Percentiles rank a stretch among this genome's conserved stretches.
Conservation (phyloP, 2,797 vertebrate species). For the Liparis tanakae region DNA sequence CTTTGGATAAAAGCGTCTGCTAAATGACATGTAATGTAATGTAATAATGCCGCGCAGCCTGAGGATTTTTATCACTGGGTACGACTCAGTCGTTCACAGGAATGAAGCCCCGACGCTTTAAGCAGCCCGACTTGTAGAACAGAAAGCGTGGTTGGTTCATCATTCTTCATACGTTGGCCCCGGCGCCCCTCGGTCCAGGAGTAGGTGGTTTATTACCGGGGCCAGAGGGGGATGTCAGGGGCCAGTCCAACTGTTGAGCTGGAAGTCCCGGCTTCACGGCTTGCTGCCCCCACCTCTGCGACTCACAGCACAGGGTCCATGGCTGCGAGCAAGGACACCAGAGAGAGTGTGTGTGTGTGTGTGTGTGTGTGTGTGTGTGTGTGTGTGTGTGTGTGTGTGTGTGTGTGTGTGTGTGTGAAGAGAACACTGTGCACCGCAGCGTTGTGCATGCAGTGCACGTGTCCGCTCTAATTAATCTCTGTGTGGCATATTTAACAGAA, state of each 20-base stretch:
- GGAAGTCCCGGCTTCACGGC: constrained; percentile 67
- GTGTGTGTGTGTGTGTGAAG: constrained; percentile 26
- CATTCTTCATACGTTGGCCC: constrained; percentile 48
- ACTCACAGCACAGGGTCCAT: constrained; percentile 57
- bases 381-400: constrained; percentile 15
- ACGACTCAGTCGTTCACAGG: constrained; percentile 18
- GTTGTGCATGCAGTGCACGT: constrained; percentile 44
- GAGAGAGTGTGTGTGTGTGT: constrained; percentile 35
- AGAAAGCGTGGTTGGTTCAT: constrained; percentile 43
- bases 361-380: constrained; percentile 24
- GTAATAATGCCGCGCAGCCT: constrained; percentile 12
- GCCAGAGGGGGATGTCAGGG: constrained; percentile 67
- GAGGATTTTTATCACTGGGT: constrained; percentile 9
- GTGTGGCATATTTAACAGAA: constrained; percentile 62
- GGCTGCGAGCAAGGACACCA: constrained; percentile 71
- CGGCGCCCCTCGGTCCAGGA: constrained; percentile 30
- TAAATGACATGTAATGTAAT: no score
- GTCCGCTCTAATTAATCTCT: constrained; percentile 65
- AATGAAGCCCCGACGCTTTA: constrained; percentile 19
- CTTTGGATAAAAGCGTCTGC: no score
- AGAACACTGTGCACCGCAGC: constrained; percentile 12
- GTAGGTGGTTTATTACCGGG: constrained; percentile 59
- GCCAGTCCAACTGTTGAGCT: constrained; percentile 61
- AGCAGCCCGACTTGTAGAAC: constrained; percentile 14
- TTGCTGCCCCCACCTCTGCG: constrained; percentile 72